phyloP scores from a whole-genome alignment of 2,888 invertebrate species.

The Troides aeacus region DNA sequence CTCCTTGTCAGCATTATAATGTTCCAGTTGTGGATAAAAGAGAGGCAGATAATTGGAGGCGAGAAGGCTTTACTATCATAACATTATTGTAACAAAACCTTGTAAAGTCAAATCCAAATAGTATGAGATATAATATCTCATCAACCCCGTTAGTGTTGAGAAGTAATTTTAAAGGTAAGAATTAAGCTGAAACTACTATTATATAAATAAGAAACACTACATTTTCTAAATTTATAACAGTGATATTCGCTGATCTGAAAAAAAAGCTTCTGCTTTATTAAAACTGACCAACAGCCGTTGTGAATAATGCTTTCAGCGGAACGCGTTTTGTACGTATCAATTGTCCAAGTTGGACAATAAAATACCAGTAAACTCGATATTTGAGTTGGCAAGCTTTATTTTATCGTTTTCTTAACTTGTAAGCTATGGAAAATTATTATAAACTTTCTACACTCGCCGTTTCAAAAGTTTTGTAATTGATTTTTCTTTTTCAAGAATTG shows the following conservation, averaged over 20 bases:
- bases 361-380: conserved; percentile 21
- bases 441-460: conserved; percentile 13
- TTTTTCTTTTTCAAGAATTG: neutral
- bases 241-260: neutral
- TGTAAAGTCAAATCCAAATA: too few relatives aligned
- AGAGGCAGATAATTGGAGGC: too few relatives aligned
- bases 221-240: neutral
- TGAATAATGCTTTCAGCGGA: conserved; percentile 1
- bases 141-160: too few relatives aligned
- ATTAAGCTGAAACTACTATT: too few relatives aligned
- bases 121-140: too few relatives aligned
- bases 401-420: conserved; percentile 20
- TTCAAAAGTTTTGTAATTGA: neutral
- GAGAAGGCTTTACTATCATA: too few relatives aligned
- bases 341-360: conserved; percentile 25
- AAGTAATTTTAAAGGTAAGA: too few relatives aligned
- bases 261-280: conserved; percentile 2
- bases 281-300: conserved; percentile 11
- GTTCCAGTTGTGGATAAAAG: too few relatives aligned
- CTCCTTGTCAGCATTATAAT: too few relatives aligned
- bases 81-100: too few relatives aligned
- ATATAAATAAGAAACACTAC: neutral
- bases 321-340: conserved; percentile 19
- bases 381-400: conserved; percentile 21
- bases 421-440: conserved; percentile 17